Conservation (phyloP, 2,797 vertebrate genomes). For the Lepidocolaptes lacrymiger region DNA sequence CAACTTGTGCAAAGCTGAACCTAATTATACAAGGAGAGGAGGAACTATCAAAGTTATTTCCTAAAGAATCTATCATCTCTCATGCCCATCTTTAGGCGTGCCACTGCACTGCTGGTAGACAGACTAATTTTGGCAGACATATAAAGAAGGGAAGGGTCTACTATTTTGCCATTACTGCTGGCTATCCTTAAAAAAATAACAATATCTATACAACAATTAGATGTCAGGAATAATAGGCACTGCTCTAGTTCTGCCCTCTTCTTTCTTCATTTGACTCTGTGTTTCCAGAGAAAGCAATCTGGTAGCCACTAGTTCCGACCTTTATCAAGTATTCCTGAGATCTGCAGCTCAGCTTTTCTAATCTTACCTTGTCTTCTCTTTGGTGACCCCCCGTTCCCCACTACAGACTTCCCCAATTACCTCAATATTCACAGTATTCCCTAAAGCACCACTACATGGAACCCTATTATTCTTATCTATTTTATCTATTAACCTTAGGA, state of each 20-base stretch:
- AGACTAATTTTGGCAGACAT: not conserved
- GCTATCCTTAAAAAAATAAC: constrained; percentile 32
- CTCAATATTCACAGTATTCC: constrained; percentile 48
- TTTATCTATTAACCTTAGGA: constrained; percentile 54
- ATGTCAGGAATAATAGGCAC: not conserved
- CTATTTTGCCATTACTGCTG: not conserved
- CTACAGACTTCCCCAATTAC: constrained; percentile 48
- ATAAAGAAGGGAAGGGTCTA: not conserved
- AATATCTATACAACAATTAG: constrained; percentile 19
- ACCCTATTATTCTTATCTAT: constrained; percentile 26
- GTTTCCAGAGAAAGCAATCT: not conserved
- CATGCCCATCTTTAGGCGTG: not conserved
- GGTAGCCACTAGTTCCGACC: not conserved
- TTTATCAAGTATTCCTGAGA: not conserved
- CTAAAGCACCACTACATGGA: constrained; percentile 13
- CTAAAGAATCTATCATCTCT: not conserved
- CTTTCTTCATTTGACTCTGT: not conserved
- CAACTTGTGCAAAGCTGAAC: not conserved
- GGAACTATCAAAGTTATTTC: not conserved
- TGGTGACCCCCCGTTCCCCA: not conserved
- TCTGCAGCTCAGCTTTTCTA: constrained; percentile 50
- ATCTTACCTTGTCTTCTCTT: constrained; percentile 18
- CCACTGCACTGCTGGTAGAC: not conserved
- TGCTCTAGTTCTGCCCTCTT: not conserved
- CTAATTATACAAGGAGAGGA: not conserved